These are phyloP conservation scores for Chiloscyllium plagiosum DNA, from an alignment of 2,113 vertebrate species.

Conservation along the genomic window DNA sequence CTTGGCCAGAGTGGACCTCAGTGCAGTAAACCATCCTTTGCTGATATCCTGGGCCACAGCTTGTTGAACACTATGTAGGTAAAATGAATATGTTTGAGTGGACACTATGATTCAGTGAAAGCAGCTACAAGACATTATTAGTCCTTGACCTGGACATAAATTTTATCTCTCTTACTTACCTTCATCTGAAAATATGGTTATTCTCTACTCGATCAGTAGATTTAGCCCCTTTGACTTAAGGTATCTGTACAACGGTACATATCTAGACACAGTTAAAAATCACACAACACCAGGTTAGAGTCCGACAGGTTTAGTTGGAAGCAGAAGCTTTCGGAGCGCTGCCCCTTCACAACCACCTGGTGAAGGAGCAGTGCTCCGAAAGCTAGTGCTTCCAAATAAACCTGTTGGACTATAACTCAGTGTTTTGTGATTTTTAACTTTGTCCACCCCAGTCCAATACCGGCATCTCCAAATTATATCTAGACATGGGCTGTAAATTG, in stretches of 20 bases:
- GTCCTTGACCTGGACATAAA: background rate
- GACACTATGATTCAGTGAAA: background rate
- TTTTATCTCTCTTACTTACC: background rate
- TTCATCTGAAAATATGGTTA: background rate
- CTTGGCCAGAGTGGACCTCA: conserved; percentile 47
- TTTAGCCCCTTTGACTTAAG: background rate
- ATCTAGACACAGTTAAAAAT: background rate
- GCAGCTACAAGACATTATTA: background rate
- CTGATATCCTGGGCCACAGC: conserved; percentile 64
- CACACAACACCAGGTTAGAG: too few species aligned
- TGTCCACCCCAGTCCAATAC: too few species aligned
- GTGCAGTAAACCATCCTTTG: conserved; percentile 71
- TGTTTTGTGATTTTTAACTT: too few species aligned
- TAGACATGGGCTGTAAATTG: background rate
- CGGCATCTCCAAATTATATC: too few species aligned
- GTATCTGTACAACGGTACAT: background rate
- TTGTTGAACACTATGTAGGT: conserved; percentile 69
- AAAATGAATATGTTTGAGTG: background rate
- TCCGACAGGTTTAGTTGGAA: too few species aligned
- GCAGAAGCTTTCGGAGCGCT: too few species aligned
- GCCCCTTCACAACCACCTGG: too few species aligned
- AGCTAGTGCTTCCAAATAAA: too few species aligned
- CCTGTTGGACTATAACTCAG: too few species aligned
- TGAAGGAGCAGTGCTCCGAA: too few species aligned
- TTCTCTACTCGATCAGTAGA: background rate